Base-by-base conservation (phyloP, 2,888 invertebrate species). In the Galeruca laticollis region DNA sequence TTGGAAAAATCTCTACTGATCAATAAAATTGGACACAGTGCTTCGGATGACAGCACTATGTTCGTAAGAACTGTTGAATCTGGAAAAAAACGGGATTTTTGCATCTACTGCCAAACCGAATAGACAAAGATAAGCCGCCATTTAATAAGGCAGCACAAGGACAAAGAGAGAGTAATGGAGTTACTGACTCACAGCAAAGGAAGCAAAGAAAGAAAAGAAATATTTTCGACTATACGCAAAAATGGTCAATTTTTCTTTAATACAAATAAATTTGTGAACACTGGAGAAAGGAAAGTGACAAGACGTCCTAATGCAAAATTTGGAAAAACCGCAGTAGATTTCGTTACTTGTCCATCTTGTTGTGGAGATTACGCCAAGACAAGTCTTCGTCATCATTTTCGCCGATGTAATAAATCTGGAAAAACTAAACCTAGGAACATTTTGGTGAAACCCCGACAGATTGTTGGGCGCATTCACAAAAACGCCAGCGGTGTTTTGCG, bases 1-100 rank as follows among this genome's bases (percentile, higher is more conserved):
- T 59, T 59, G 31, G 59, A 59, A 13, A 59, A 59, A 59, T 59
- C 59, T 59, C 59, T 59, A 35, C 15, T 59, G 15, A 59, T 59
- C 35, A 59, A 59, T 59, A 59, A 59, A 59, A 59, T 59, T 59
- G 37, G 59, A 59, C 37, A 59, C 37, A 59, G 59, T 59, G 59
- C 59, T n/a, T 35, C 59, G 0, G 59, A 59, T 18, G 37, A 59
- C 18, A 31, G 59, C 59, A 18, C n/a, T 33, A 59, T 2, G 37
- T 37, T 15, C 59, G 59, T 59, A 59, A 59, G 15, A 11, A 59
- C 15, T 31, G 35, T 59, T 59, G 59, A 59, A 59, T 59, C 59
- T 59, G 59, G 59, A 26, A 56, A 26, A 21, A 56, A 56, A 26
- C 56, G 56, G 26, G 56, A 56, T 31, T 56, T 56, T 56, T 31